Percentiles rank a stretch among this genome's conserved stretches.
phyloP scores from a whole-genome alignment of 2,888 invertebrate genomes.

The Poecilus cupreus region DNA sequence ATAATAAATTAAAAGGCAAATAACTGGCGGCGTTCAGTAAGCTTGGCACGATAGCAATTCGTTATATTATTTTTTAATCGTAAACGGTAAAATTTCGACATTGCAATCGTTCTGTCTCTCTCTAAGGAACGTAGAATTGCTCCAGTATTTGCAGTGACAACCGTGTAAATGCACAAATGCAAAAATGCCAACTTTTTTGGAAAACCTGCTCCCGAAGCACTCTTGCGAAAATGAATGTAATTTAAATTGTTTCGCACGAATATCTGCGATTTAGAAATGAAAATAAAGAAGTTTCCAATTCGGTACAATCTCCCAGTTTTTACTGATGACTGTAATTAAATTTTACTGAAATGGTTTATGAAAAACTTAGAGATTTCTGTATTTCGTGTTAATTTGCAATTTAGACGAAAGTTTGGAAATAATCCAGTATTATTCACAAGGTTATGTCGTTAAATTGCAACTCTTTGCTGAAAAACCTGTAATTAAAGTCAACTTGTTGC shows the following conservation, averaged over 20 bases:
- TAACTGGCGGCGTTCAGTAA: constrained; percentile 12
- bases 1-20: constrained; percentile 46
- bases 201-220: not conserved
- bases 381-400: not conserved
- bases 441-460: not conserved
- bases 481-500: too few relatives aligned
- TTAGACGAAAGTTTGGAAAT: not conserved
- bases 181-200: constrained; percentile 9
- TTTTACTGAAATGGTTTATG: constrained; percentile 6
- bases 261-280: constrained; percentile 25
- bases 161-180: not conserved
- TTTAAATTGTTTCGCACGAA: constrained; percentile 24
- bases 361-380: not conserved
- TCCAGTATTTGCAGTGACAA: not conserved
- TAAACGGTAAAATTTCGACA: constrained; percentile 44
- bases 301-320: constrained; percentile 19
- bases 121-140: not conserved
- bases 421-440: not conserved
- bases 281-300: constrained; percentile 23
- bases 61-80: constrained; percentile 31
- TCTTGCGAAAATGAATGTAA: constrained; percentile 19
- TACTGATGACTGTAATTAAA: not conserved
- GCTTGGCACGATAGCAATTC: constrained; percentile 12
- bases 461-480: too few relatives aligned
- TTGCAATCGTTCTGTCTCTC: not conserved